Evolutionary conservation across 2,888 invertebrate genomes (phyloP).

Genomic region (Adela reaumurella): DNA sequence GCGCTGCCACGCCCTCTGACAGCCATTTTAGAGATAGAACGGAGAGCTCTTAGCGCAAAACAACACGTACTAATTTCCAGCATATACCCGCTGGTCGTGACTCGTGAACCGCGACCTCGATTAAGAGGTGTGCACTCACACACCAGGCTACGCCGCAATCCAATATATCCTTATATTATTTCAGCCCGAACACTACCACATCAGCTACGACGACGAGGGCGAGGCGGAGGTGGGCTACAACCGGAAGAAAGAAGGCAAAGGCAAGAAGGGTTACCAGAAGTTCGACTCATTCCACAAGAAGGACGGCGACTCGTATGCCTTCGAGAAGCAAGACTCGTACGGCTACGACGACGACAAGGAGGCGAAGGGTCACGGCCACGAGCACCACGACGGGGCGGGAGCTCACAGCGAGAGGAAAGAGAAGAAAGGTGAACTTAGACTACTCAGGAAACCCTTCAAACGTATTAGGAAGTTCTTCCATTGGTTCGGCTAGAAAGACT

Average conservation of each 20-base stretch:
- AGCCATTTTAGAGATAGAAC: too few relatives aligned
- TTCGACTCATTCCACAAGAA: conserved; percentile 71
- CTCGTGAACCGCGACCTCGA: too few relatives aligned
- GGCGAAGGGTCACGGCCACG: conserved; percentile 29
- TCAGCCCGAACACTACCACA: conserved; percentile 49
- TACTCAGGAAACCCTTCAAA: conserved; percentile 26
- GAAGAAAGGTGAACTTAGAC: conserved; percentile 29
- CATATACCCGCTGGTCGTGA: too few relatives aligned
- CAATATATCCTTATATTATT: too few relatives aligned
- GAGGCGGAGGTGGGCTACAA: conserved; percentile 65
- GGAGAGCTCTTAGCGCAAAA: too few relatives aligned
- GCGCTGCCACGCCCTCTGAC: too few relatives aligned
- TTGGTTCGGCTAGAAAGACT: conserved; percentile 17
- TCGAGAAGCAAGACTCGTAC: conserved; percentile 64
- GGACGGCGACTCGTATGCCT: conserved; percentile 69
- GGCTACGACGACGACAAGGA: conserved; percentile 54
- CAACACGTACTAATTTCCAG: too few relatives aligned
- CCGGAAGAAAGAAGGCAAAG: conserved; percentile 60
- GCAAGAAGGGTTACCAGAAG: conserved; percentile 69
- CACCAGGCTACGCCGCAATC: too few relatives aligned
- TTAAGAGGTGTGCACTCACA: too few relatives aligned
- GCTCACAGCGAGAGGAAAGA: conserved; percentile 37
- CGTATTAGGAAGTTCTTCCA: conserved; percentile 23
- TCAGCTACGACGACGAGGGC: conserved; percentile 58
- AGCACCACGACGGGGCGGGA: conserved; percentile 38